Evolutionary conservation across 2,888 invertebrate genomes (phyloP), one percentile per base, ranked within the genome.

Genomic region (Plagodis pulveraria): DNA sequence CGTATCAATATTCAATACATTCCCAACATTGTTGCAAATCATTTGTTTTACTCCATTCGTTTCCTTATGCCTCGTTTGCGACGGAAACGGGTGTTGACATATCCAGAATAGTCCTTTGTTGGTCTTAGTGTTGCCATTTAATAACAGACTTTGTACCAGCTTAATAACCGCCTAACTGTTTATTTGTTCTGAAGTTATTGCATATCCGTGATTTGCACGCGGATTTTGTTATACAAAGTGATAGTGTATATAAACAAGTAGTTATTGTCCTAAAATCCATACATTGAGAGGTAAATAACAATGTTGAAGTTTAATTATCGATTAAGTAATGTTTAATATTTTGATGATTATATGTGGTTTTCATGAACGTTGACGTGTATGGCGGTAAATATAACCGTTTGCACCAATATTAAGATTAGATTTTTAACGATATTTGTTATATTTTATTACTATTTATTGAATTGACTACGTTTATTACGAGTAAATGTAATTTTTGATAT

Each of bases 91-190:
- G 62, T 82, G 84, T 88, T 84, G 87, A 86, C 87, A 83, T 86
- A 85, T 80, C 75, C 77, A 80, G 82, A 87, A 89, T 83, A 83
- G 86, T 77, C 86, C 87, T 87, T 89, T 89, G 89, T 89, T 87
- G 73, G 67, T 60, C 71, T 63, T 64, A 68, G 71, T 72, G 70
- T 65, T 74, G 70, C 68, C 72, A 74, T 72, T 74, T 75, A 75
- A 72, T 73, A 66, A 55, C 43, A n/a, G 38, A 56, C 60, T 56
- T 60, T 56, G 56, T 60, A 67, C 62, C 68, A 62, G 66, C 52
- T 51, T 53, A 49, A 54, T 61, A 53, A 59, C 50, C 40, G 22
- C 42, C 32, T 54, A 50, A 34, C 33, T 56, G 56, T 61, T 63
- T 51, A 56, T 62, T 58, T 63, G 63, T 56, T 43, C 34, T 46